Percentiles rank a stretch among this genome's conserved stretches.
Evolutionary conservation across 2,888 invertebrate genomes (phyloP).

Genomic region (Entomobrya proxima): DNA sequence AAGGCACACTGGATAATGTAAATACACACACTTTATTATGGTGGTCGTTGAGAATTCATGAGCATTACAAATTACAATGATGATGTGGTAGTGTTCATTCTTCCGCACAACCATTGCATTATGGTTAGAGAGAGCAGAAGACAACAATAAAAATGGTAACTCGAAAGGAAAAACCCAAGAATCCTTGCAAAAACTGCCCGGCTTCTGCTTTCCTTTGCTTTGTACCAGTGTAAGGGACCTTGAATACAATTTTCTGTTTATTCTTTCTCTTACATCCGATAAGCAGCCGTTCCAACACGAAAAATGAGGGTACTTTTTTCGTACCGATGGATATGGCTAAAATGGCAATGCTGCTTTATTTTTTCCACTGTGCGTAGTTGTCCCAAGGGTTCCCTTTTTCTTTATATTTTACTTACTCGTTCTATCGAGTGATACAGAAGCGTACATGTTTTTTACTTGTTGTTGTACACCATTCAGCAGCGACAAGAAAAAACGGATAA

Average conservation of each 20-base stretch:
- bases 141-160: too few species aligned
- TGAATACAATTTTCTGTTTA: constrained; percentile 31
- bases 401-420: not conserved
- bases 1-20: constrained; percentile 2
- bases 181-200: not conserved
- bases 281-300: not conserved
- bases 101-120: not conserved
- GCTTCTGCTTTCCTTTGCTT: not conserved
- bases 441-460: not conserved
- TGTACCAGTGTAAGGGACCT: not conserved
- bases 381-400: constrained; percentile 43
- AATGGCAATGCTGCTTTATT: not conserved
- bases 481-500: not conserved
- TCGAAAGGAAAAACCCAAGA: too few species aligned
- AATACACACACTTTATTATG: not conserved
- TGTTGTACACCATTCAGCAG: too few species aligned
- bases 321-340: not conserved
- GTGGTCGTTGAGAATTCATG: not conserved
- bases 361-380: constrained; percentile 6
- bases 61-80: constrained; percentile 40
- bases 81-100: constrained; percentile 4
- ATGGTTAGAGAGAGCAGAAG: not conserved
- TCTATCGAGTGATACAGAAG: too few species aligned
- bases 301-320: not conserved
- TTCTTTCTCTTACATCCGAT: not conserved